Conservation (phyloP, 2,888 invertebrate genomes). For the Polyploca ridens region DNA sequence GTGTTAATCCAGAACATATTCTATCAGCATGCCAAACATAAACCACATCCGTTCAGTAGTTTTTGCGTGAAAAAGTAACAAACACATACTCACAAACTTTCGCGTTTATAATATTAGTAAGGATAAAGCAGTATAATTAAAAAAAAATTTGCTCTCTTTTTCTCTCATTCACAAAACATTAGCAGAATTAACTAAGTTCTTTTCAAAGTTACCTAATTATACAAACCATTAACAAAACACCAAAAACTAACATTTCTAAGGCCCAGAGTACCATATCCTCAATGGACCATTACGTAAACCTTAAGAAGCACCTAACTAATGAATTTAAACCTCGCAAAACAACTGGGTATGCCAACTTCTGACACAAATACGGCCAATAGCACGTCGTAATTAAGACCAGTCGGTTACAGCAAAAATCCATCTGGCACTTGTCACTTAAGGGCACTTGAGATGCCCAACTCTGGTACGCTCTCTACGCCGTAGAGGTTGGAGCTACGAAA, state of each 20-base stretch:
- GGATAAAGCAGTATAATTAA: no score
- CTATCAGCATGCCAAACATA: no score
- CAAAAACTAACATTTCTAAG: slow-evolving; percentile 1
- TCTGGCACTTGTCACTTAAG: slow-evolving; percentile 80
- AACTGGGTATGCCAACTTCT: slow-evolving; percentile 44
- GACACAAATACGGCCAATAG: slow-evolving; percentile 74
- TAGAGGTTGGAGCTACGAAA: slow-evolving; percentile 38
- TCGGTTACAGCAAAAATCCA: slow-evolving; percentile 82
- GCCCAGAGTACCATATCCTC: not conserved
- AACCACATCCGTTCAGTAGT: no score
- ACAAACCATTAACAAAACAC: not conserved
- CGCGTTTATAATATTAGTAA: no score
- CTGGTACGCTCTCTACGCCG: slow-evolving; percentile 50
- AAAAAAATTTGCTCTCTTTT: no score
- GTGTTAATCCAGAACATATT: no score
- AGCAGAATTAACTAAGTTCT: no score
- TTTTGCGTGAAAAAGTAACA: no score
- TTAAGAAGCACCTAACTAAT: slow-evolving; percentile 41
- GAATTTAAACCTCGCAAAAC: slow-evolving; percentile 57
- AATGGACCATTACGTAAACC: slow-evolving; percentile 6
- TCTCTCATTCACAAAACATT: no score
- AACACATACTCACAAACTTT: no score
- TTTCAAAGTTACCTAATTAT: no score
- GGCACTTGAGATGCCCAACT: slow-evolving; percentile 68
- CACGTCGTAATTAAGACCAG: slow-evolving; percentile 63